Percentiles rank a stretch among this genome's conserved stretches.
Conservation (phyloP, 64 coral and sea anemone genomes). For the Montipora foliosa region DNA sequence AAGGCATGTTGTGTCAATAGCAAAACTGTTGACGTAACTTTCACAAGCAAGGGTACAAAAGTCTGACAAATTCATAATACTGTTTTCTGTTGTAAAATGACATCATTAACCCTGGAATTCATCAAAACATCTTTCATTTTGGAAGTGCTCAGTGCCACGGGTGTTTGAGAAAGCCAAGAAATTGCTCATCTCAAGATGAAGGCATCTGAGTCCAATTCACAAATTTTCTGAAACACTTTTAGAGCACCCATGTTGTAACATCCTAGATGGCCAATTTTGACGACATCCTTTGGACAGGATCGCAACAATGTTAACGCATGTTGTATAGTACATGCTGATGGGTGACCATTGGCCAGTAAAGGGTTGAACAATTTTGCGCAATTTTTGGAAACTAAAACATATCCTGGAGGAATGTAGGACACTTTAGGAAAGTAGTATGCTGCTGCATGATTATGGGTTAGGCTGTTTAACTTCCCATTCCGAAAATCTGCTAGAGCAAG, state of each 20-base stretch:
- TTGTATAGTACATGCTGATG: conserved; percentile 5
- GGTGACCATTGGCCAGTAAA: too few species aligned
- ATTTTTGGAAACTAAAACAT: not conserved
- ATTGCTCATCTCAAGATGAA: not conserved
- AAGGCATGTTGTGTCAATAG: not conserved
- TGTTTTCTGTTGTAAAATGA: not conserved
- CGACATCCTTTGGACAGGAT: too few species aligned
- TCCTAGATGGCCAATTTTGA: not conserved
- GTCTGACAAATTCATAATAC: not conserved
- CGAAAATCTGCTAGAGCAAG: not conserved
- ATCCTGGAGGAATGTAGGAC: not conserved
- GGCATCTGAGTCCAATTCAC: not conserved
- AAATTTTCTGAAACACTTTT: conserved; percentile 10
- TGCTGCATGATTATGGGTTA: not conserved
- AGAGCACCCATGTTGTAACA: not conserved
- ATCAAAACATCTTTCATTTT: not conserved
- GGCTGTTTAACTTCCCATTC: conserved; percentile 1
- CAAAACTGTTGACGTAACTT: conserved; percentile 22
- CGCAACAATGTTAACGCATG: too few species aligned
- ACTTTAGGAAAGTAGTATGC: not conserved
- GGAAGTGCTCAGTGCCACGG: not conserved
- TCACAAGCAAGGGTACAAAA: conserved; percentile 25
- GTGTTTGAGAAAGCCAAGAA: not conserved
- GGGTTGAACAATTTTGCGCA: not conserved
- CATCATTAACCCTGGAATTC: not conserved